Base-by-base conservation (phyloP, 2,888 invertebrate genomes). In the Eucera pruinosa region DNA sequence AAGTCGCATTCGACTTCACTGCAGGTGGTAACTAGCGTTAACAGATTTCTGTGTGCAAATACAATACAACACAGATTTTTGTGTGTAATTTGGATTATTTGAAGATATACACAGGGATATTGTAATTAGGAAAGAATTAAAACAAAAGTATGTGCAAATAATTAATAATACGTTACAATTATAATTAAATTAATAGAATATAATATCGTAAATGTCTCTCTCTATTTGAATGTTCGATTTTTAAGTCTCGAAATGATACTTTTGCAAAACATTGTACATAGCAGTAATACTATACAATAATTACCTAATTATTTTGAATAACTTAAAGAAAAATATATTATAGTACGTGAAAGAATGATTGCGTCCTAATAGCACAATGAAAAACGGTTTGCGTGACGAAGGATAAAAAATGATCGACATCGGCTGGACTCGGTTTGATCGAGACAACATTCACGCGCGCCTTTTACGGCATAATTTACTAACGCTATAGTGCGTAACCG, bases 401-500 rank as follows among this genome's bases (percentile, higher is more conserved):
- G 11, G 33, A 58, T 43, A 43, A 58, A 50, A 54, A 13, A 18
- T 15, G 52, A 60, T 60, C 39, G 47, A 61, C 4, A 13, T n/a
- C 18, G 23, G n/a, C 2, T 58, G 5, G 11, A 41, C 9, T 45
- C 30, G 52, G 23, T 66, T 45, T 67, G 62, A 77, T 67, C 57
- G 55, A 55, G 62, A 47, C 58, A 25, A 50, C 43, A 60, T 69
- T 64, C 74, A 47, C 74, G 68, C 77, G 78, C 48, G 64, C 62
- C 66, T 20, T 55, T 47, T 43, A 71, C 39, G 18, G 52, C 88
- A 91, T 91, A 91, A 91, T 90, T 91, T 89, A 90, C 90, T 91
- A 90, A 84, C 79, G 84, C 89, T 91, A 90, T 87, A 87, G 69
- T 74, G 82, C 72, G 68, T 80, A 66, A 77, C 65, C 61, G 77